Evolutionary conservation across 1,140 invertebrate genomes (phyloP), one percentile per base, ranked within the genome.

Genomic region (Nilaparvata lugens): DNA sequence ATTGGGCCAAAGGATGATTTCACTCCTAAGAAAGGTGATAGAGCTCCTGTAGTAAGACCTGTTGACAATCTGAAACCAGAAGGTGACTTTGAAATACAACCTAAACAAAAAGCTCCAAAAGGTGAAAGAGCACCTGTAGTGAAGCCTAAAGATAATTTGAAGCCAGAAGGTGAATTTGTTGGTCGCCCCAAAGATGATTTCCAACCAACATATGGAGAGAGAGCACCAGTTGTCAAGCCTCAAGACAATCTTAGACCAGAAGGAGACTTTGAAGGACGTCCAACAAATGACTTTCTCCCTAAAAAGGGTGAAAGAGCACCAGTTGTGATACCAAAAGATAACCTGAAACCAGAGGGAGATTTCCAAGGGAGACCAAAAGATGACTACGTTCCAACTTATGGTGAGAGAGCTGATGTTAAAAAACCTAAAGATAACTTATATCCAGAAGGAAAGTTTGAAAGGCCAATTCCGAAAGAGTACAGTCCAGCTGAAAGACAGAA

Each of bases 161-260:
- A 71, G 31, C 75, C 76, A 4, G 79, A 80, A 69, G 80, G 80
- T 7, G 80, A 84, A 54, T 83, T 85, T 69, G 77, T 77, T 7
- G 69, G 70, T 56, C 68, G 71, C 53, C 58, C 58, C 4, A 67
- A 74, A 24, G 73, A 77, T 61, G 55, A 63, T 1, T 54, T 52
- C 4, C 3, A 14, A 19, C 58, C 58, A 18, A 56, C 56, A 19
- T 66, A 67, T 25, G 62, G 52, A 35, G 67, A 69, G 65, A 25
- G 75, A 69, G 65, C 61, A 9, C n/a, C 69, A 64, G 70, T 70
- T 11, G 72, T 72, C 14, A 75, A 67, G 52, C 74, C 69, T 23
- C 65, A 70, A 24, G 76, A 78, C 61, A 78, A 79, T 66, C 60
- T 78, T 1, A 62, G 66, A 60, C 70, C 71, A 6, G 73, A 78